phyloP scores from a whole-genome alignment of 2,888 invertebrate genomes.

The Polyommatus icarus region DNA sequence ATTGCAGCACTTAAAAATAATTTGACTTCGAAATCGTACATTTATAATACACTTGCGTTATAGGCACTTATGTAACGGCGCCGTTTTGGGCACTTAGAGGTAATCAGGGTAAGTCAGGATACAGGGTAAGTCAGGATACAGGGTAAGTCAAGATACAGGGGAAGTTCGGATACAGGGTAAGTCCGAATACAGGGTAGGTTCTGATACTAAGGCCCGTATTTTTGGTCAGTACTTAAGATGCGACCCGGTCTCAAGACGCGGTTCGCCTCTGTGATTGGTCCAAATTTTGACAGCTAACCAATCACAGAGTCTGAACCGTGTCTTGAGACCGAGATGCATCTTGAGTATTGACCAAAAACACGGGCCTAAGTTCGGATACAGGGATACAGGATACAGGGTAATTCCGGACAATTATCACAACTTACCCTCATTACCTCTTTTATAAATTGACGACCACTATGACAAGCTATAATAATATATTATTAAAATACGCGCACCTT shows the following conservation, averaged over 20 bases:
- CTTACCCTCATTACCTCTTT: background rate
- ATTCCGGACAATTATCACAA: background rate
- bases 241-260: too few species aligned
- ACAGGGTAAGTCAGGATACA: background rate
- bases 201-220: too few species aligned
- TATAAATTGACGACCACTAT: conserved; percentile 16
- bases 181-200: background rate
- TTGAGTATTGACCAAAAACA: too few species aligned
- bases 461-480: conserved; percentile 16
- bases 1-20: conserved; percentile 25
- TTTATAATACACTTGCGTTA: background rate
- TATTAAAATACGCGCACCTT: conserved; percentile 15
- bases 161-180: background rate
- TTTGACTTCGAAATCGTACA: conserved; percentile 21
- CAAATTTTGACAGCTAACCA: too few species aligned
- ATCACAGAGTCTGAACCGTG: too few species aligned
- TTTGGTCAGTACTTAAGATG: too few species aligned
- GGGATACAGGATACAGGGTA: too few species aligned
- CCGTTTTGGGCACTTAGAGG: background rate
- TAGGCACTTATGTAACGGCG: conserved; percentile 23
- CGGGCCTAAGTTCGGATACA: too few species aligned
- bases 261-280: too few species aligned
- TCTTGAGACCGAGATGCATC: too few species aligned
- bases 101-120: background rate
- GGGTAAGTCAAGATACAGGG: too few species aligned